Base-by-base conservation (phyloP, 30 jellyfish, hydroid and myxozoan species). In the Aurelia sp. region DNA sequence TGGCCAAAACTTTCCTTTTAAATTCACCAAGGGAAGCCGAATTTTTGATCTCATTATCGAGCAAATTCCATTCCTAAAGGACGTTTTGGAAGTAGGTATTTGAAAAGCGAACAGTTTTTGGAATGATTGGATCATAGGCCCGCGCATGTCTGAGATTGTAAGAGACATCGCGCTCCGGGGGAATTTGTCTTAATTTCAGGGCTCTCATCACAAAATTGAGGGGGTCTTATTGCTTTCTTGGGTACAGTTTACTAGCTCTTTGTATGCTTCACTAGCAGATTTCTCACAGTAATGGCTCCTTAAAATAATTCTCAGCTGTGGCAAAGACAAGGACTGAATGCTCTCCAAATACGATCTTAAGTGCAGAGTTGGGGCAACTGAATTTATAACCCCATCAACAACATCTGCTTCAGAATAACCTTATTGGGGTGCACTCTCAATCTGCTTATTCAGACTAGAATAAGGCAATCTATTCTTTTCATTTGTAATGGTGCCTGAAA, bases 261-360 rank as follows among this genome's bases (percentile, higher is more conserved):
- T 30, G 44, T 76, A 76, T 21, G 78, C 78, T 52, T 21, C 87
- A 62, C 76, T 78, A 37, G 89, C 79, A 17, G 89, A 12, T 63
- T 78, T 78, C 35, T 62, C 89, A 65, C 89, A 78, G 79, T 78
- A 60, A 31, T 78, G 89, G 50, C 80, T 78, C 79, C 79, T 30
- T 50, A 78, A 53, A 41, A 61, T 78, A 11, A 22, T 31, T 23
- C 87, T 57, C 67, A 76, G 69, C 61, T 78, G 70, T 22, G 79
- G 16, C 69, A 78, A 62, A 50, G 67, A 13, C 12, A 59, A 51
- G 1, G 66, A 41, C 55, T 63, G 66, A 50, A 60, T 80, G 6
- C 90, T 80, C 74, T 80, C 90, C 40, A 80, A 67, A 66, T 80
- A 66, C 0, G 90, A 80, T 80, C 78, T 80, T 50, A 80, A 41